These are phyloP conservation scores for Baryphthengus martii DNA, from an alignment of 2,113 vertebrate genomes.

Conservation along the genomic window DNA sequence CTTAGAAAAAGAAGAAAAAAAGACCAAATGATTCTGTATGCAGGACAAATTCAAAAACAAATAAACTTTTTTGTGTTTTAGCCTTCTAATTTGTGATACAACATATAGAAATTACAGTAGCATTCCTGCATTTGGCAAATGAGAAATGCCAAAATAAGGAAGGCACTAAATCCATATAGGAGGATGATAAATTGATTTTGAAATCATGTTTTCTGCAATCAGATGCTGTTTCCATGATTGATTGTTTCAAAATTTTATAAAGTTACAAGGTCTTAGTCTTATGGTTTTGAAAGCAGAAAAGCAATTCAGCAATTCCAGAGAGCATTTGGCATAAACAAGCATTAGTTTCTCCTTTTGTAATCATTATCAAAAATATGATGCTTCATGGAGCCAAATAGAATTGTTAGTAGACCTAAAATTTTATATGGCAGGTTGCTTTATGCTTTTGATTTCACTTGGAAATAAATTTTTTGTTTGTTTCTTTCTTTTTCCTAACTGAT, in stretches of 20 bases:
- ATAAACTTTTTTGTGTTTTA: neutral
- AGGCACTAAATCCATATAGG: conserved; percentile 32
- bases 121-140: conserved; percentile 13
- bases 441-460: neutral
- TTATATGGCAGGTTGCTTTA: neutral
- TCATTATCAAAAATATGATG: neutral
- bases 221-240: neutral
- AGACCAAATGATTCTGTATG: neutral
- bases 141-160: conserved; percentile 40
- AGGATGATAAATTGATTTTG: conserved; percentile 43
- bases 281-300: neutral
- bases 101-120: neutral
- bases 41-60: neutral
- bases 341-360: neutral
- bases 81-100: neutral
- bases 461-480: neutral
- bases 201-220: conserved; percentile 53
- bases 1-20: neutral
- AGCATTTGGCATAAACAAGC: neutral
- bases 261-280: neutral
- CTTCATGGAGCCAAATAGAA: neutral
- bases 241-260: conserved; percentile 31
- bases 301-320: neutral
- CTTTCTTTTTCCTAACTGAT: neutral
- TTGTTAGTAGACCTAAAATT: neutral